Evolutionary conservation across 2,888 invertebrate species (phyloP), one percentile per base, ranked within the genome.

Genomic region (Troides helena): DNA sequence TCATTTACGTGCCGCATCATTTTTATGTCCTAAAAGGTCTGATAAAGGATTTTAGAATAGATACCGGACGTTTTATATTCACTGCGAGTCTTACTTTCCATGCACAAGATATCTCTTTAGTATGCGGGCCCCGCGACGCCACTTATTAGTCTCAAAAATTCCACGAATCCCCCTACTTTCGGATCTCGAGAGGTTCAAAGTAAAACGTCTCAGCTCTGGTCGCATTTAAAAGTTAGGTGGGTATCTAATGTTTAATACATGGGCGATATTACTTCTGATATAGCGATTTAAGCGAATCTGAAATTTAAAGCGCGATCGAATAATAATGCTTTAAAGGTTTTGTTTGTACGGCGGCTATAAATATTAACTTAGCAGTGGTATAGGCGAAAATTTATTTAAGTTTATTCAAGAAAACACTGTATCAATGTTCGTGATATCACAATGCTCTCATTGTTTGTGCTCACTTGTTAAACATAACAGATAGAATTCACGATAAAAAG

Each of bases 141-240:
- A 89, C 88, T 92, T 91, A 92, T 92, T 92, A 92, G 90, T 89
- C 90, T 90, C 85, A 90, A 91, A 92, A 90, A 89, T 89, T 88
- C 87, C 81, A 78, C 80, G 87, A 84, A 88, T 85, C 85, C 81
- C 79, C 80, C 84, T 80, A 80, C 78, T 85, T 83, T 81, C 76
- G 73, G 75, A 77, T 77, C 78, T 77, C 71, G 74, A 81, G 79
- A 86, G 83, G 84, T 88, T 79, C 77, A 78, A 85, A 85, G 85
- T 83, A 84, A 87, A 86, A 84, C 83, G 81, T 81, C 81, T 81
- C 79, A 78, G 80, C 82, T 80, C 78, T 79, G 84, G 78, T 80
- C 83, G 84, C 86, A 85, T 89, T 89, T 88, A 83, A 87, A 90
- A 90, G 84, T 88, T 89, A 84, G 83, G 76, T 76, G 72, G 75